Percentiles rank a stretch among this genome's conserved stretches.
Conservation (phyloP, 2,888 invertebrate species). For the Hirtodrosophila trivittata region DNA sequence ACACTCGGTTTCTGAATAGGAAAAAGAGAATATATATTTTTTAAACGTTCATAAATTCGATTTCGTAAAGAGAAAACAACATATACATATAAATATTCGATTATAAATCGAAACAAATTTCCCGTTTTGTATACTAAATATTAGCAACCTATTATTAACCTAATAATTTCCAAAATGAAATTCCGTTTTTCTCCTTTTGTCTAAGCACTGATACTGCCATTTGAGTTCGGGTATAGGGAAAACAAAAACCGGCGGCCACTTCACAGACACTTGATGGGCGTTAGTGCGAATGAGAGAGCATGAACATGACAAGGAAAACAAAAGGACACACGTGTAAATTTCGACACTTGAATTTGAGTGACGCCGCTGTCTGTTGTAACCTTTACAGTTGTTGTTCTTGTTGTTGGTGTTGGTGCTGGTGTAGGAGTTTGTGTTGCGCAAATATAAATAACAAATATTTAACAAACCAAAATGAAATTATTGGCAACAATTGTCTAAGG, state of each 20-base stretch:
- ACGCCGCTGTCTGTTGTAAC: slow-evolving; percentile 20
- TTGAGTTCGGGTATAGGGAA: slow-evolving; percentile 2
- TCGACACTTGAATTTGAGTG: slow-evolving; percentile 58
- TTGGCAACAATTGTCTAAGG: slow-evolving; percentile 54
- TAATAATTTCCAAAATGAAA: too few species aligned
- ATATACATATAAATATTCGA: too few species aligned
- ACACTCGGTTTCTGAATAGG: too few species aligned
- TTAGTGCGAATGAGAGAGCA: slow-evolving; percentile 16
- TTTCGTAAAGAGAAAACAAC: too few species aligned
- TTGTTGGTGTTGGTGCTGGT: slow-evolving; percentile 37
- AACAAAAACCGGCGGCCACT: slow-evolving; percentile 27
- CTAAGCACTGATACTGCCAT: too few species aligned
- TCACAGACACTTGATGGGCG: slow-evolving; percentile 22
- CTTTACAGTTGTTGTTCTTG: slow-evolving; percentile 15
- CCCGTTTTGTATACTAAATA: too few species aligned
- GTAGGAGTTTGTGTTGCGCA: slow-evolving; percentile 56
- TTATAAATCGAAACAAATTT: too few species aligned
- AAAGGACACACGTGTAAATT: slow-evolving; percentile 70
- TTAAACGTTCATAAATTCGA: too few species aligned
- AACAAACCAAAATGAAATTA: slow-evolving; percentile 56
- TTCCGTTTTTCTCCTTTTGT: too few species aligned
- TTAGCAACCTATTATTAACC: too few species aligned
- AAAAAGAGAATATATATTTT: too few species aligned
- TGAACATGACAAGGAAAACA: slow-evolving; percentile 39
- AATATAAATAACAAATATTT: slow-evolving; percentile 68